Percentiles rank a stretch among this genome's conserved stretches.
phyloP scores from a whole-genome alignment of 2,113 vertebrate species.

The Naja naja region DNA sequence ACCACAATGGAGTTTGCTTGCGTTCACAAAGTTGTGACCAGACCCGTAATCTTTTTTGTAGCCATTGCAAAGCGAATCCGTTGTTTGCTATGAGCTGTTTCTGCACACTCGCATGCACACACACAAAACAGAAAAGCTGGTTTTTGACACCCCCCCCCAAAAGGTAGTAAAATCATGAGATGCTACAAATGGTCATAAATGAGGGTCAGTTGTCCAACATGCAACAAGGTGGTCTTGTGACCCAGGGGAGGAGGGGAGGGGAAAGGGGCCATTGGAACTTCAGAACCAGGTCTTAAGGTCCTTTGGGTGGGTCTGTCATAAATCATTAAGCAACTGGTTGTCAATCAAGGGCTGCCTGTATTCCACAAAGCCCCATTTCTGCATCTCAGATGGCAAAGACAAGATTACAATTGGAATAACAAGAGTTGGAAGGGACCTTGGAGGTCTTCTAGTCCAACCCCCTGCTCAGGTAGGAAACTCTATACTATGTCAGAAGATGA shows the following conservation, averaged over 20 bases:
- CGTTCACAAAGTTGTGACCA: neutral
- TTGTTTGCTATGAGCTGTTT: neutral
- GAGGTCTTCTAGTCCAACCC: too few relatives aligned
- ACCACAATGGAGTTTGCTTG: neutral
- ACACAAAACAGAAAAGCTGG: too few relatives aligned
- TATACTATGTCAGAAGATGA: neutral
- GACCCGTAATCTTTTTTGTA: neutral
- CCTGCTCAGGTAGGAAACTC: too few relatives aligned
- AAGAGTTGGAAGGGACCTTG: too few relatives aligned
- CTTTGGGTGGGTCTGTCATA: neutral
- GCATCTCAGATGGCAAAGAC: neutral
- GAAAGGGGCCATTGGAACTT: neutral
- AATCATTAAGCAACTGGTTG: neutral
- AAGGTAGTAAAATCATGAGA: neutral
- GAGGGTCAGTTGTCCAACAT: neutral
- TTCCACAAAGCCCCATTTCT: neutral
- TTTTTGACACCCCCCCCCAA: too few relatives aligned
- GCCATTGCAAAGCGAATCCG: neutral
- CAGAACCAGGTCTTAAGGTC: neutral
- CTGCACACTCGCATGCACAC: too few relatives aligned
- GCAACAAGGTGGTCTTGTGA: neutral
- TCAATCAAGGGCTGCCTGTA: neutral
- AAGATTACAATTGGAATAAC: too few relatives aligned
- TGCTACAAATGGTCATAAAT: neutral
- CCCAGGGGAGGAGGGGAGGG: too few relatives aligned